These are phyloP conservation scores for Poeciliopsis prolifica DNA, from an alignment of 2,113 vertebrate genomes.

Conservation along the genomic window DNA sequence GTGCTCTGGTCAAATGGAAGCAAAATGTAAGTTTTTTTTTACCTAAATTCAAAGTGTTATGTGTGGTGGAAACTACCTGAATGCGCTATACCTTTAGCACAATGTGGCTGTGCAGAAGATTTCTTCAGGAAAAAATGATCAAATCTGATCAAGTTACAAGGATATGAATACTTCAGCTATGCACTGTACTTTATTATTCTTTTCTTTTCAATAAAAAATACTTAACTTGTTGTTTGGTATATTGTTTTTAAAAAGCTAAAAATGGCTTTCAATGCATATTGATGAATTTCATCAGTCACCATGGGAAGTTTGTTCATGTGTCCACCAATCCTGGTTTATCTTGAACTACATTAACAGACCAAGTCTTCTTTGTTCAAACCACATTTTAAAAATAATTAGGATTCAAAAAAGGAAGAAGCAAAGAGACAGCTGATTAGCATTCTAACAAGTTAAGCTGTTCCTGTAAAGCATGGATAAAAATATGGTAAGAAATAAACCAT, in stretches of 20 bases:
- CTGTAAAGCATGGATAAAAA: background rate
- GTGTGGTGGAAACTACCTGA: background rate
- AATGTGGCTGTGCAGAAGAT: background rate
- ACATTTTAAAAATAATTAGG: background rate
- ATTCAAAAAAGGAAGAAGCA: background rate
- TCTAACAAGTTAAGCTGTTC: background rate
- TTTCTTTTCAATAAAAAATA: background rate
- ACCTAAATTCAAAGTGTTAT: background rate
- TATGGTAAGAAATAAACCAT: conserved; percentile 29
- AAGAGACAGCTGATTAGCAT: background rate
- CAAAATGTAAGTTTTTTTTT: background rate
- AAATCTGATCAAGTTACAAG: background rate
- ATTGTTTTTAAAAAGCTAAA: background rate
- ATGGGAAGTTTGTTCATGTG: background rate
- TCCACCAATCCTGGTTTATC: conserved; percentile 5
- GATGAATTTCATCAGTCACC: background rate
- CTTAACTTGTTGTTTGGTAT: background rate
- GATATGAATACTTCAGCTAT: background rate
- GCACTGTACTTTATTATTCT: no score
- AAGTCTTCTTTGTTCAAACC: conserved; percentile 10
- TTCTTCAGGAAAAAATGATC: background rate
- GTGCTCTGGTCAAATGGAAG: background rate
- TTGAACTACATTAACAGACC: conserved; percentile 1
- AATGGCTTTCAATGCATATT: background rate
- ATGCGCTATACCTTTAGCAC: background rate